Base-by-base conservation (phyloP, 1,140 invertebrate genomes). In the Pseudomyrmex gracilis region DNA sequence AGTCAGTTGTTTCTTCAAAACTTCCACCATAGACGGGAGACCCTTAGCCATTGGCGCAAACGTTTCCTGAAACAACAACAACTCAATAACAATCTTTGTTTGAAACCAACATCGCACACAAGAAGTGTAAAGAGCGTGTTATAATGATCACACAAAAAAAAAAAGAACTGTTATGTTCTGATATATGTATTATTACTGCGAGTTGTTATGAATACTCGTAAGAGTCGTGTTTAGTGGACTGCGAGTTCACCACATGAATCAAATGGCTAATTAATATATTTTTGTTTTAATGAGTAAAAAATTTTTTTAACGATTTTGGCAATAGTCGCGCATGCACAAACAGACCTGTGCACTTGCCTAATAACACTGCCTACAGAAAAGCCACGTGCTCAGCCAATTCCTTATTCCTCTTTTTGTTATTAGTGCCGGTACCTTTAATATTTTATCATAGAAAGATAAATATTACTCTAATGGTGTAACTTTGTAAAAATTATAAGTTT, bases 1-100 rank as follows among this genome's bases (percentile, higher is more conserved):
- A 15, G 87, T 92, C 63, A 94, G 74, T 82, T 94, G 93, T 55
- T 94, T 93, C 66, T 94, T 94, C 2, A 94, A 86, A 51, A 93
- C 90, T 86, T 94, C 93, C 9, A 94, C 90, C 1, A 92, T 89
- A 1, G 92, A 91, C n/a, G 92, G 92, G 51, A 92, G 87, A 71
- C 93, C 92, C 88, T 93, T 93, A 45, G 90, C 89, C 47, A 91
- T 89, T 64, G 91, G 88, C 74, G 89, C 84, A 8, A 91, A 83
- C 15, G 88, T 67, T 76, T 93, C 93, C 93, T 94, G 87, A 3
- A 92, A 90, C 76, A 74, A 53, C 45, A 15, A 34, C 13, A 13
- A 34, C 10, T 10, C 13, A 34, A 67, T 82, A 70, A 73, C 45
- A 70, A 84, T 34, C 1, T 34, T 57, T 17, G 15, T n/a, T 58